These are phyloP conservation scores for Cantharis rufa DNA, from an alignment of 2,888 invertebrate species.

Conservation along the genomic window DNA sequence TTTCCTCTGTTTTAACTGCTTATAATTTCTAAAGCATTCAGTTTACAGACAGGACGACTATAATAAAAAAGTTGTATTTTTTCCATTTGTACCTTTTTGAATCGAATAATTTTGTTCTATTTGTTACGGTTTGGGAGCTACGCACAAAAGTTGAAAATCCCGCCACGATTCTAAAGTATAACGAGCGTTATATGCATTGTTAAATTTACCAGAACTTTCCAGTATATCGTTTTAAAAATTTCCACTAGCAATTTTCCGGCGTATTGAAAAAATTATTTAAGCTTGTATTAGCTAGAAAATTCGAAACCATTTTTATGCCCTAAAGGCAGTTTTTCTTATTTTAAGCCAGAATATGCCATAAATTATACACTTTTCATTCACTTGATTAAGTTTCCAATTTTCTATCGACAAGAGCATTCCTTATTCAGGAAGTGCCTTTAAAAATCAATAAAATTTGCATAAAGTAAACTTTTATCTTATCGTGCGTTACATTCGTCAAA, in stretches of 20 bases:
- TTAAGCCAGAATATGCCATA: background rate
- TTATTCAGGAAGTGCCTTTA: conserved; percentile 12
- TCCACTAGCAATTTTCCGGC: background rate
- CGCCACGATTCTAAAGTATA: too few relatives aligned
- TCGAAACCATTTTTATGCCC: background rate
- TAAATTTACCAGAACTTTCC: too few relatives aligned
- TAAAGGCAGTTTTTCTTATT: background rate
- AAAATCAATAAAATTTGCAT: conserved; percentile 21
- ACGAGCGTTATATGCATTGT: too few relatives aligned
- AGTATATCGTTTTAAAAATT: background rate
- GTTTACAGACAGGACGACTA: background rate
- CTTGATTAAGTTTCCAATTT: background rate
- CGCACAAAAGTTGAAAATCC: too few relatives aligned
- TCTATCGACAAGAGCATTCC: conserved; percentile 7
- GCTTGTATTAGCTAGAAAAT: background rate
- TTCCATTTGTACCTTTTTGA: background rate
- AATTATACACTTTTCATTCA: background rate
- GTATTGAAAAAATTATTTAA: background rate
- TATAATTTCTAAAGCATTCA: background rate
- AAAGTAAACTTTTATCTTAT: conserved; percentile 34
- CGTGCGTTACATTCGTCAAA: conserved; percentile 32
- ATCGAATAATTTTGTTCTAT: too few relatives aligned
- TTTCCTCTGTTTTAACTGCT: too few relatives aligned
- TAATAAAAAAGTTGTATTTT: background rate
- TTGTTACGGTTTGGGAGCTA: too few relatives aligned